These are phyloP conservation scores for Tamandua tetradactyla DNA, from an alignment of 2,797 vertebrate species.

Conservation along the genomic window DNA sequence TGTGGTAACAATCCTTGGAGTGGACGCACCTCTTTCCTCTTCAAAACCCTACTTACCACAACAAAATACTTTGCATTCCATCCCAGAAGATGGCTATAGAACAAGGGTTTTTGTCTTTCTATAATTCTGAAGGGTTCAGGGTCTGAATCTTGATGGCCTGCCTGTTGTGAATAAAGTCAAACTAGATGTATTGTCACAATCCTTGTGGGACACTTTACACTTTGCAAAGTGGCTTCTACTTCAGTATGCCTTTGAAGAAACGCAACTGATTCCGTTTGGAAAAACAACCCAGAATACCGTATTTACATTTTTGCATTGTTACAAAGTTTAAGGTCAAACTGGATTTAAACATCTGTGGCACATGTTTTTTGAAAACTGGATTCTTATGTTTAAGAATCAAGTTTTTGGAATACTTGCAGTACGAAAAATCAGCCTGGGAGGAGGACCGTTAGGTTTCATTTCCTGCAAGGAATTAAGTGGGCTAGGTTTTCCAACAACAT, in stretches of 20 bases:
- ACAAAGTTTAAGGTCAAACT: conserved; percentile 52
- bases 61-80: conserved; percentile 74
- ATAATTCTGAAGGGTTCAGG: conserved; percentile 34
- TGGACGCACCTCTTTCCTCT: conserved; percentile 58
- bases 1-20: conserved; percentile 57
- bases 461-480: conserved; percentile 36
- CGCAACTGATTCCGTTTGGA: neutral
- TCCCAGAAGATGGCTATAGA: conserved; percentile 59
- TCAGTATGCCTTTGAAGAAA: conserved; percentile 50
- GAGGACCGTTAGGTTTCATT: neutral
- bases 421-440: neutral
- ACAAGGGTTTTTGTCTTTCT: conserved; percentile 54
- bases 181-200: conserved; percentile 42
- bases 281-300: neutral
- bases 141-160: conserved; percentile 43
- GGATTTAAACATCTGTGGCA: conserved; percentile 61
- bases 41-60: conserved; percentile 66
- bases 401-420: conserved; percentile 37
- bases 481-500: conserved; percentile 46
- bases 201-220: neutral
- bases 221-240: conserved; percentile 1
- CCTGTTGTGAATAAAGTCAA: conserved; percentile 48
- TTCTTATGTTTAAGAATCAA: conserved; percentile 34
- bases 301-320: neutral
- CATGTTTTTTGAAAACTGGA: conserved; percentile 40